Evolutionary conservation across 2,888 invertebrate genomes (phyloP).

Genomic region (Drosophila mulleri): DNA sequence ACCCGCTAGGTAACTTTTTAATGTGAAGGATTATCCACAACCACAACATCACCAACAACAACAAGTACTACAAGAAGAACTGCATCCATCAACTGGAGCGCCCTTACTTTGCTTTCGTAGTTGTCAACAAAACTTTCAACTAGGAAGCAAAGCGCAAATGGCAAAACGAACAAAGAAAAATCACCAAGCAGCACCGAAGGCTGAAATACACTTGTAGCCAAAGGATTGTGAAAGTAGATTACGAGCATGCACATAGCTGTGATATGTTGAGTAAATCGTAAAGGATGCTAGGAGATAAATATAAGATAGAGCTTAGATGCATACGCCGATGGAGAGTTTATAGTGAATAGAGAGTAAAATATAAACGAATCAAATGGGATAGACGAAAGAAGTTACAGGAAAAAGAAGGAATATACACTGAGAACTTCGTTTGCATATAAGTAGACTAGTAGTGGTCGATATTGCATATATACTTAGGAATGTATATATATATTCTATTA

Average conservation of each 20-base stretch:
- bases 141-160: slow-evolving; percentile 52
- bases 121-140: slow-evolving; percentile 66
- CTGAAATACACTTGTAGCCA: neutral
- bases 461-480: neutral
- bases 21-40: slow-evolving; percentile 72
- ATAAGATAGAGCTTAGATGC: neutral
- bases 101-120: slow-evolving; percentile 61
- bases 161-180: neutral
- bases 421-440: neutral
- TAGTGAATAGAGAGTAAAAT: too few species aligned
- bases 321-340: too few species aligned
- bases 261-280: neutral
- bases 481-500: neutral
- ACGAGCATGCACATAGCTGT: too few species aligned
- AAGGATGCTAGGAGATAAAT: neutral
- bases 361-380: too few species aligned
- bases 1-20: slow-evolving; percentile 67
- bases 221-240: neutral
- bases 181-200: neutral
- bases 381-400: too few species aligned
- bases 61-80: slow-evolving; percentile 40
- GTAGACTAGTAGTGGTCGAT: too few species aligned
- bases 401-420: neutral
- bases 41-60: slow-evolving; percentile 30
- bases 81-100: slow-evolving; percentile 74